Conservation (phyloP, 2,888 invertebrate genomes). For the Caenorhabditis sp. region DNA sequence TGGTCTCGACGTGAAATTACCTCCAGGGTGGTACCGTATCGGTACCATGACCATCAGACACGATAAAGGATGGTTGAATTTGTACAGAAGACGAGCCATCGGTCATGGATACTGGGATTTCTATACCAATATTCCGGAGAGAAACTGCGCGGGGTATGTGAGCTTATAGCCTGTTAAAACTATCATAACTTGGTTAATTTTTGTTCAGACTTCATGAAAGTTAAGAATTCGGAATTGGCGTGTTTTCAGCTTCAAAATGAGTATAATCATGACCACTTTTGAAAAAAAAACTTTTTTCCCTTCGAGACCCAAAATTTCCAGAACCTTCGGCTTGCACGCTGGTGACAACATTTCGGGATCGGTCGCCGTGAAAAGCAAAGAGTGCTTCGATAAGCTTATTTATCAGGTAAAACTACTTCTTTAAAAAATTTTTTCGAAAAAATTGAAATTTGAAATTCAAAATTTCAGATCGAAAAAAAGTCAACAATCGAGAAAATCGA, state of each 20-base stretch:
- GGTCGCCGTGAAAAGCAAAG: constrained; percentile 82
- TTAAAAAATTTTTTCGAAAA: not conserved
- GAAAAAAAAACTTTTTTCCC: not conserved
- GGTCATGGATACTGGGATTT: constrained; percentile 83
- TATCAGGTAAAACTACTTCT: constrained; percentile 75
- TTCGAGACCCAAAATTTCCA: constrained; percentile 55
- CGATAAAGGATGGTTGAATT: constrained; percentile 81
- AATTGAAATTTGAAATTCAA: too few species aligned
- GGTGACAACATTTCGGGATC: constrained; percentile 82
- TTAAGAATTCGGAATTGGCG: not conserved
- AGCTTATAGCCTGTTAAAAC: not conserved
- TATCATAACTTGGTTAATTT: not conserved
- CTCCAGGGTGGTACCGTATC: constrained; percentile 82
- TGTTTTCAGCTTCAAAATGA: not conserved
- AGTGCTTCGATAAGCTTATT: constrained; percentile 81
- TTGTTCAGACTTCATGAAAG: not conserved
- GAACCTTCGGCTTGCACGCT: constrained; percentile 82
- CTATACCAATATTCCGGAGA: constrained; percentile 82
- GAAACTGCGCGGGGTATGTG: constrained; percentile 81
- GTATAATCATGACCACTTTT: not conserved
- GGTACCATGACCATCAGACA: constrained; percentile 81
- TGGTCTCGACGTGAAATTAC: constrained; percentile 80
- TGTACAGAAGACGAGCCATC: constrained; percentile 79
- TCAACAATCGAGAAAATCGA: constrained; percentile 82
- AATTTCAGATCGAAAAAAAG: constrained; percentile 73